Base-by-base conservation (phyloP, 1,140 invertebrate genomes). In the Planococcus citri region DNA sequence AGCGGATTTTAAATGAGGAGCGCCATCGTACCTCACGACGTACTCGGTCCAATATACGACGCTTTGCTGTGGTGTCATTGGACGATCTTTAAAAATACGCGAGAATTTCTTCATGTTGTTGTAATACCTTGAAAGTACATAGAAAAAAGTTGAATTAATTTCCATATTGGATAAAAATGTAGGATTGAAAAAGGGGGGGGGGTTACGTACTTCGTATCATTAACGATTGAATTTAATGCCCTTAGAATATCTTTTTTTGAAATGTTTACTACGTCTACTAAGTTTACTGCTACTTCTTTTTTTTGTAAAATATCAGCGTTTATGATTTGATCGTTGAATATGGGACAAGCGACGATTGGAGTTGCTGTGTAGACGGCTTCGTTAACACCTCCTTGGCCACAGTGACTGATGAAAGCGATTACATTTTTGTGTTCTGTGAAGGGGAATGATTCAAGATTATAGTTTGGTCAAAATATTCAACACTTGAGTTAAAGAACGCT, bases 11-110 rank as follows among this genome's bases (percentile, higher is more conserved):
- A 86, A 79, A 78, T 80, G 82, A 33, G 72, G 78, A 33, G 80
- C 85, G 72, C 78, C 85, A 68, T 80, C 79, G 73, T 87, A 78
- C 4, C 82, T 76, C 1, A 85, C 82, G 6, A 83, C 84, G 71
- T 81, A 85, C 72, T 86, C 84, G 2, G 82, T 82, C 85, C 85
- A 86, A 72, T 80, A 85, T 37, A 85, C 73, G 6, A 83, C 84
- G 24, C 78, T 81, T 14, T 84, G 79, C 58, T 84, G 73, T 0
- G 83, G 78, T 20, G 76, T 72, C 72, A 80, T 73, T 9, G 81
- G 83, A 1, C 82, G 78, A 74, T 86, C 84, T 27, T 80, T 79
- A 72, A 84, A 83, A 1, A 77, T 70, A 27, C 10, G 27, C 0
- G 73, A 73, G 25, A 51, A 64, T 68, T 68, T 73, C 67, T 74